Evolutionary conservation across 2,113 vertebrate genomes (phyloP), one percentile per base, ranked within the genome.

Genomic region (Caracal caracal): DNA sequence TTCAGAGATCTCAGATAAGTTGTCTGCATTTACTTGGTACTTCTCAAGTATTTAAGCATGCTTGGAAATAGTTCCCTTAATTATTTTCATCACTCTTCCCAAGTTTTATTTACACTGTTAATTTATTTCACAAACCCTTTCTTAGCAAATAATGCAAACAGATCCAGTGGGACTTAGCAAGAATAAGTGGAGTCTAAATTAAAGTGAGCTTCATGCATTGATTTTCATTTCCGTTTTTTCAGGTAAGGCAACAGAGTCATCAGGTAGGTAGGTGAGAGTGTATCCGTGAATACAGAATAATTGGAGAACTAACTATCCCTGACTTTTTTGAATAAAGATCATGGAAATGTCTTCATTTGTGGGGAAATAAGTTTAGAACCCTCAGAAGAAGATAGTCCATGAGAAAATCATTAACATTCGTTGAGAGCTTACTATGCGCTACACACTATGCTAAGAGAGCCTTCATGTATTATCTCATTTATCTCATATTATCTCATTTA

Each of bases 81-180:
- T 94, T 84, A 76, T 71, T 84, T 90, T 76, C 97, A 66, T 43
- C 84, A 51, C 65, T 88, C 56, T 88, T 90, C 56, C 63, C 20
- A 71, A 90, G 76, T 82, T 78, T 66, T 92, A 68, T 90, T 92
- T 96, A 96, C 43, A 70, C 79, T 37, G 37, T 84, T 88, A 90
- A 95, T 95, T 97, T 93, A 95, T 91, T 88, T 82, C 61, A 68
- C 71, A 97, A 93, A 90, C 61, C n/a, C 22, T 94, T 94, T 93
- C 92, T 90, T 95, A 75, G 88, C 80, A 95, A 94, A 95, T 81
- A 90, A 90, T 65, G 51, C 71, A 71, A 88, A 88, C 30, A 86
- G 85, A 81, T 66, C 82, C 90, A 56, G 43, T 61, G 82, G 71
- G 76, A 91, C 47, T 93, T 71, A 81, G n/a, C 71, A 88, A 94